phyloP scores from a whole-genome alignment of 2,888 invertebrate genomes.

The Ellobium chinense region DNA sequence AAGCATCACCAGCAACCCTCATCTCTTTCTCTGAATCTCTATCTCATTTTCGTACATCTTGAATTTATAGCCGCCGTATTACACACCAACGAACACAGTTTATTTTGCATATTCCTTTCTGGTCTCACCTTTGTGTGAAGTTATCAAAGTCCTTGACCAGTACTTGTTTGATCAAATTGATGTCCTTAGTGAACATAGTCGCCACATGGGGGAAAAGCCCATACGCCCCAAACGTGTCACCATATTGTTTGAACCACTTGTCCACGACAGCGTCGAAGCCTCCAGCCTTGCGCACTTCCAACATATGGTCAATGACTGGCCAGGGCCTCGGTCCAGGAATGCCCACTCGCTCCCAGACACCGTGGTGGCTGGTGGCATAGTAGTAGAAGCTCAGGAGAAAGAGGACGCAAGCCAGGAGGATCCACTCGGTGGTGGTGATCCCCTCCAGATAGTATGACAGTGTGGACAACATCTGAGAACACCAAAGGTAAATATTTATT shows the following conservation, averaged over 20 bases:
- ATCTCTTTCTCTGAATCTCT: too few species aligned
- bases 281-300: background rate
- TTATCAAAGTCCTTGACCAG: slow-evolving; percentile 33
- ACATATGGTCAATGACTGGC: slow-evolving; percentile 17
- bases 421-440: background rate
- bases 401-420: background rate
- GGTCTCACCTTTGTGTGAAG: slow-evolving; percentile 3
- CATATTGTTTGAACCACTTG: slow-evolving; percentile 21
- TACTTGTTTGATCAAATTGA: background rate
- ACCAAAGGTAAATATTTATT: too few species aligned
- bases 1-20: too few species aligned
- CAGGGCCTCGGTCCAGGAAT: slow-evolving; percentile 26
- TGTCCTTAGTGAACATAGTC: slow-evolving; percentile 11
- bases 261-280: background rate
- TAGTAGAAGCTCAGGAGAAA: background rate
- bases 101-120: too few species aligned
- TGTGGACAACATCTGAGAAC: too few species aligned
- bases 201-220: slow-evolving; percentile 5
- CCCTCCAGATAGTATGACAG: too few species aligned
- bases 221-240: slow-evolving; percentile 17
- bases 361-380: slow-evolving; percentile 1
- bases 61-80: too few species aligned
- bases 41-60: too few species aligned
- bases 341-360: slow-evolving; percentile 13
- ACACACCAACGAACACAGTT: too few species aligned